These are phyloP conservation scores for Nibea albiflora DNA, from an alignment of 2,113 vertebrate species.

Conservation along the genomic window DNA sequence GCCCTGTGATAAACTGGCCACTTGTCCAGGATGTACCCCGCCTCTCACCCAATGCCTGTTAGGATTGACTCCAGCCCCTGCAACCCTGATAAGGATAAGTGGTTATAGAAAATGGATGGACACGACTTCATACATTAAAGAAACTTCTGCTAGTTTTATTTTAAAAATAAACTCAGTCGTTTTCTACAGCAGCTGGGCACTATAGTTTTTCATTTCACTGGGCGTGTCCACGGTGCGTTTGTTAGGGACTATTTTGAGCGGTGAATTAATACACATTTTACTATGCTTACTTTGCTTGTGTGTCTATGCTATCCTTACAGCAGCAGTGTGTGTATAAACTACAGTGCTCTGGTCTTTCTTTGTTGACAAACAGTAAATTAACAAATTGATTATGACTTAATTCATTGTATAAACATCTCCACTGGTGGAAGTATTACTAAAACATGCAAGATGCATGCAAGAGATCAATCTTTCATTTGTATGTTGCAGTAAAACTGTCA, in stretches of 20 bases:
- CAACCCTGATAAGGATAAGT: no score
- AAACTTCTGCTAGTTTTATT: background rate
- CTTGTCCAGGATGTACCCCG: no score
- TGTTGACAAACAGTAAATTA: background rate
- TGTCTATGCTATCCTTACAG: no score
- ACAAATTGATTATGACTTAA: background rate
- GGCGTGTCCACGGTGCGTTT: background rate
- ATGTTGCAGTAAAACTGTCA: background rate
- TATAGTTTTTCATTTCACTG: background rate
- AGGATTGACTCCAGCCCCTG: no score
- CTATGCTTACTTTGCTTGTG: no score
- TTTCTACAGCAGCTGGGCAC: background rate
- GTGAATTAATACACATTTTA: background rate
- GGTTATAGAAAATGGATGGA: no score
- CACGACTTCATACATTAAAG: no score
- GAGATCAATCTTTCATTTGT: background rate
- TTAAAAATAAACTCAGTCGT: background rate
- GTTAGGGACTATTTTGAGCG: background rate
- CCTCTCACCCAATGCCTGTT: no score
- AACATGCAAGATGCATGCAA: background rate
- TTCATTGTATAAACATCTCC: background rate
- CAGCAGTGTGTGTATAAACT: no score
- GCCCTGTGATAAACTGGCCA: no score
- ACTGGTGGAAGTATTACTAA: background rate
- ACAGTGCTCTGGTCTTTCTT: background rate